A percentile compares a stretch with the other conserved stretches of the same genome.
Conservation (phyloP, 2,113 vertebrate species). For the Phaethon lepturus region DNA sequence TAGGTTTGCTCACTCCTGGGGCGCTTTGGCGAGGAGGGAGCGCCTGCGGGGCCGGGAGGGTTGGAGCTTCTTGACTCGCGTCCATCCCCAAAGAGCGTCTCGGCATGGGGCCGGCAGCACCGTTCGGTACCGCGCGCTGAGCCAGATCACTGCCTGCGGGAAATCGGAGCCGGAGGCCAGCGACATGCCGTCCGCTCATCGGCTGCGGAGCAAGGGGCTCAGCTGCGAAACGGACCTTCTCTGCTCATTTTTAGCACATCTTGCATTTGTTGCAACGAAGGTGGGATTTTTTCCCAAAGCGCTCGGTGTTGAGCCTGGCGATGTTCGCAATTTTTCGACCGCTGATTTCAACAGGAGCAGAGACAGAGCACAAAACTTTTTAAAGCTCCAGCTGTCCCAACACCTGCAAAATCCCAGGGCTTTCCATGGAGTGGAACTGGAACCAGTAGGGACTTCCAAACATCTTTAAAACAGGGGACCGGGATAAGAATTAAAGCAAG, state of each 20-base stretch:
- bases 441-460: not conserved
- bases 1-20: not conserved
- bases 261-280: not conserved
- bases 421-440: not conserved
- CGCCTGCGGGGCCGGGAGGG: not conserved
- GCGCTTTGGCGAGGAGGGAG: accelerated
- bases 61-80: not conserved
- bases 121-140: accelerated
- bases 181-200: accelerated
- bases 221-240: not conserved
- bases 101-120: accelerated
- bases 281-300: not conserved
- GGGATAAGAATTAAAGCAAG: not conserved
- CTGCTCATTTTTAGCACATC: not conserved
- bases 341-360: not conserved
- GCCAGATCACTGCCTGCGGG: not conserved
- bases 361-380: not conserved
- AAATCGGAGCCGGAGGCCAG: not conserved
- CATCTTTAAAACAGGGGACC: not conserved
- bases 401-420: not conserved
- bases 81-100: accelerated
- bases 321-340: not conserved
- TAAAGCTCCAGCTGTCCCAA: not conserved
- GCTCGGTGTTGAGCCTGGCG: accelerated
- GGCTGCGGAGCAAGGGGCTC: not conserved